Conservation (phyloP, 2,888 invertebrate species). For the Heliconius aoede region DNA sequence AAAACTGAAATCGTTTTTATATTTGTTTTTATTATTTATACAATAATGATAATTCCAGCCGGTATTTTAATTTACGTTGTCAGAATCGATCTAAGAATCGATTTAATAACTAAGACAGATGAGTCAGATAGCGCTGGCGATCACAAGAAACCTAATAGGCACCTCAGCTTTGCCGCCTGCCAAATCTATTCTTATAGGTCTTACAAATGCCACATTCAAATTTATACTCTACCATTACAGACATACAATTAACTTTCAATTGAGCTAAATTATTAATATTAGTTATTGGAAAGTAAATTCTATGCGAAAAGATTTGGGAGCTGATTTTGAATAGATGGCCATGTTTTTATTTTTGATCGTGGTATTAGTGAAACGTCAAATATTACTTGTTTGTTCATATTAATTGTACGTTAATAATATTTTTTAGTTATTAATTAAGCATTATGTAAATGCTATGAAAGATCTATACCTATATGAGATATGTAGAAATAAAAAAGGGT, state of each 20-base stretch:
- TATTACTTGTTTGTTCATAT: slow-evolving; percentile 56
- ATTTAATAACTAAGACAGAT: slow-evolving; percentile 61
- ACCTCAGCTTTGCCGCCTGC: slow-evolving; percentile 60
- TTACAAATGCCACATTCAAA: slow-evolving; percentile 43
- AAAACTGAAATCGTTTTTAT: not conserved
- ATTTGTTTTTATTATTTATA: not conserved
- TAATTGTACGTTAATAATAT: slow-evolving; percentile 45
- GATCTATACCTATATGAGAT: not conserved
- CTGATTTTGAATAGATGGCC: slow-evolving; percentile 27
- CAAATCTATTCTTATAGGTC: slow-evolving; percentile 74
- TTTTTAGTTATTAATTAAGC: not conserved
- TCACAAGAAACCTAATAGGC: slow-evolving; percentile 66
- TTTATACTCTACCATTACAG: slow-evolving; percentile 36
- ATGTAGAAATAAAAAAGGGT: no score
- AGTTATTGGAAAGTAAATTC: slow-evolving; percentile 32
- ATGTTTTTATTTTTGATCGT: slow-evolving; percentile 40
- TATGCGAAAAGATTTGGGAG: not conserved
- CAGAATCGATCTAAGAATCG: slow-evolving; percentile 3
- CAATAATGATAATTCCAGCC: not conserved
- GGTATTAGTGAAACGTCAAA: slow-evolving; percentile 52
- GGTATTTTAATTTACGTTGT: not conserved
- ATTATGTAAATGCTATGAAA: not conserved
- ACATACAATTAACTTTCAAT: slow-evolving; percentile 40
- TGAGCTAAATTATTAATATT: slow-evolving; percentile 9
- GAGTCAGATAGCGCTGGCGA: slow-evolving; percentile 60